A percentile compares a stretch with the other conserved stretches of the same genome.
Conservation (phyloP, 2,888 invertebrate species). For the Drosophila austrosaltans region DNA sequence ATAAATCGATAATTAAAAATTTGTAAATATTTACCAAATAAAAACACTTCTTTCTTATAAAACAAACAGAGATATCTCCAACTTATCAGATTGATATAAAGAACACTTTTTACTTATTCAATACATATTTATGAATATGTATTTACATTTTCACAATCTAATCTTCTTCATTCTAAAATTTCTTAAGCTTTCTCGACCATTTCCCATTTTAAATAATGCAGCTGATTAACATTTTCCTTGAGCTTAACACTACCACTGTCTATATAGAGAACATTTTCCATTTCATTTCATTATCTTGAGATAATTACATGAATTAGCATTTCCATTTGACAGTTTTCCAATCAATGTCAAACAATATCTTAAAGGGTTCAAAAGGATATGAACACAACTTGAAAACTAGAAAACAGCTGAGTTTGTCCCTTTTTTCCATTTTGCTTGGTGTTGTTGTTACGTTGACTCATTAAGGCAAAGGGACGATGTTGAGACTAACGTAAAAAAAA, state of each 20-base stretch:
- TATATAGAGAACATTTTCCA: background rate
- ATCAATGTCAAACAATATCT: conserved; percentile 19
- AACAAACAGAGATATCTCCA: too few species aligned
- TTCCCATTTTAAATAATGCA: too few species aligned
- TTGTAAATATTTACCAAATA: too few species aligned
- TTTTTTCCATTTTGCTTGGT: background rate
- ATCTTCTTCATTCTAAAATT: too few species aligned
- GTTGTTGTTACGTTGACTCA: conserved; percentile 65
- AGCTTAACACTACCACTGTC: background rate
- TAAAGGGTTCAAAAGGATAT: conserved; percentile 30
- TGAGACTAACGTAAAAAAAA: conserved; percentile 18
- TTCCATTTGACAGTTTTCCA: conserved; percentile 3
- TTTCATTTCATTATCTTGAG: background rate
- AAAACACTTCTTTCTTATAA: too few species aligned
- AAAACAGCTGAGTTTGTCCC: conserved; percentile 71
- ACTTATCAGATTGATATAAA: too few species aligned
- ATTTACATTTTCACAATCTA: too few species aligned
- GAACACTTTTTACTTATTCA: too few species aligned
- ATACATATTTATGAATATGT: too few species aligned
- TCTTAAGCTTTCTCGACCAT: too few species aligned
- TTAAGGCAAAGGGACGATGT: conserved; percentile 50
- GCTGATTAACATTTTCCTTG: too few species aligned
- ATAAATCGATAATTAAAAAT: too few species aligned
- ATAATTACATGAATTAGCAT: conserved; percentile 2
- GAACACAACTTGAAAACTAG: background rate